phyloP scores from a whole-genome alignment of 2,888 invertebrate species.

The Suillia variegata region DNA sequence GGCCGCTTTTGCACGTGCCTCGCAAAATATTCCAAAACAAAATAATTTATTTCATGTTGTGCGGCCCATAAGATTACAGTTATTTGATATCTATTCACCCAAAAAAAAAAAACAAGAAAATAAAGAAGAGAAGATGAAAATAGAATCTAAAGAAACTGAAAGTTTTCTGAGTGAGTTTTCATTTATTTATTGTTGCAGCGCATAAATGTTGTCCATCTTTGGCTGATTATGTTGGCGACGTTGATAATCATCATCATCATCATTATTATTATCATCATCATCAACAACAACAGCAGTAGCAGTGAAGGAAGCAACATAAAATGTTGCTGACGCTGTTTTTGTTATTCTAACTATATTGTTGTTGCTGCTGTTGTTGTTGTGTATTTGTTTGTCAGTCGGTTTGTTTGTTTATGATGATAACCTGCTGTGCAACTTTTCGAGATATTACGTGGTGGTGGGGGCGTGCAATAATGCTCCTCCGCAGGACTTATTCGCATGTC shows the following conservation, averaged over 20 bases:
- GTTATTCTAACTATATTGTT: too few species aligned
- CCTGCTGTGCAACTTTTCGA: neutral
- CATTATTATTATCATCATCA: too few species aligned
- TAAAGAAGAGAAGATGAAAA: too few species aligned
- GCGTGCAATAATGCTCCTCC: too few species aligned
- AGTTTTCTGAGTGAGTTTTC: neutral
- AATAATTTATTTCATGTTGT: neutral
- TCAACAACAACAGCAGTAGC: neutral
- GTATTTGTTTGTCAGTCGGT: too few species aligned
- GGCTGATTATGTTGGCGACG: neutral
- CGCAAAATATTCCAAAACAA: neutral
- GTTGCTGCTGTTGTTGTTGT: neutral
- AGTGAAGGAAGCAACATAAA: too few species aligned
- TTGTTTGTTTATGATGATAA: conserved; percentile 2
- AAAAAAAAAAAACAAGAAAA: neutral
- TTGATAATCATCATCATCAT: neutral
- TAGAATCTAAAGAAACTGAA: too few species aligned
- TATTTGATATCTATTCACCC: neutral
- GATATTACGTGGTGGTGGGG: too few species aligned
- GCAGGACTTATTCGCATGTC: too few species aligned
- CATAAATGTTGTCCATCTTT: neutral
- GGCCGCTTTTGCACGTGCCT: neutral
- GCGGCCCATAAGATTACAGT: neutral
- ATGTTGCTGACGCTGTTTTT: too few species aligned
- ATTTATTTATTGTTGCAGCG: neutral